A percentile compares a stretch with the other conserved stretches of the same genome.
Evolutionary conservation across 2,113 vertebrate genomes (phyloP).

Genomic region (Rhea americana): DNA sequence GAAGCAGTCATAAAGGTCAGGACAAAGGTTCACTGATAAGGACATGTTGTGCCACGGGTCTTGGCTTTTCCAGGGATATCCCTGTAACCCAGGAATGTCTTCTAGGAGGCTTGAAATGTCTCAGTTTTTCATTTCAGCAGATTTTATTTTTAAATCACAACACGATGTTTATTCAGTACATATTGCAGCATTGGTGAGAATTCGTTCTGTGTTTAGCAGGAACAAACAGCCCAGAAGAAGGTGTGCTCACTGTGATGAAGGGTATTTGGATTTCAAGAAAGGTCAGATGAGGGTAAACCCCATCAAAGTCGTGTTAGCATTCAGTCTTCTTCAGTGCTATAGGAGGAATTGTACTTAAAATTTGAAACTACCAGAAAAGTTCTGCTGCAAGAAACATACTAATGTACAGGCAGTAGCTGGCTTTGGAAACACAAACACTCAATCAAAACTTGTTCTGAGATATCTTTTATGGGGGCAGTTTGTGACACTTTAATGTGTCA

Average conservation of each 20-base stretch:
- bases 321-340: not conserved
- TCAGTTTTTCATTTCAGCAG: conserved; percentile 10
- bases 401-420: not conserved
- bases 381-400: not conserved
- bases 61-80: not conserved
- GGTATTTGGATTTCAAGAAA: conserved; percentile 39
- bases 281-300: conserved; percentile 33
- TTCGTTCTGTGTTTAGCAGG: conserved; percentile 54
- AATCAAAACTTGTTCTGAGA: not conserved
- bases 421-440: not conserved
- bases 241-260: conserved; percentile 28
- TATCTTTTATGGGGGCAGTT: conserved; percentile 1
- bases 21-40: conserved; percentile 48
- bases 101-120: conserved; percentile 12
- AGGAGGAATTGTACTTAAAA: not conserved
- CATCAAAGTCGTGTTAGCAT: not conserved
- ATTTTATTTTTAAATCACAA: conserved; percentile 43
- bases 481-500: conserved; percentile 21
- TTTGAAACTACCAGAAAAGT: not conserved
- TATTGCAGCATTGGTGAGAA: conserved; percentile 34
- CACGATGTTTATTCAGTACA: conserved; percentile 46
- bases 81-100: conserved; percentile 1
- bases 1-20: not conserved
- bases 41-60: not conserved
- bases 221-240: conserved; percentile 57